These are phyloP conservation scores for Catharus minimus DNA, from an alignment of 2,113 vertebrate species.

Conservation along the genomic window DNA sequence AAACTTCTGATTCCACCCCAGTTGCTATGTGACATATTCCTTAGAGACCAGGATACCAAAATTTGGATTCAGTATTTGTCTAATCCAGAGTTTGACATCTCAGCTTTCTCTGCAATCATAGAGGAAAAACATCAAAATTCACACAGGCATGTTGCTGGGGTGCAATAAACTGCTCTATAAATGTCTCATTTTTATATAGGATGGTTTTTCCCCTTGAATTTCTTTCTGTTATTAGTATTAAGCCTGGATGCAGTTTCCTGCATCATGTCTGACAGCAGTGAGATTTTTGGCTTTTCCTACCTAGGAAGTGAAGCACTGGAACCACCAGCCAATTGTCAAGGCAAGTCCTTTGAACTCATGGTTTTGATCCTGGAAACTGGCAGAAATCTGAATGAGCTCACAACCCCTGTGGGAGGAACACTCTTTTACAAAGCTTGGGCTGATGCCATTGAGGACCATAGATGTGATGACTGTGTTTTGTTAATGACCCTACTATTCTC, in stretches of 20 bases:
- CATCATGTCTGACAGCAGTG: not conserved
- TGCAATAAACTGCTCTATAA: not conserved
- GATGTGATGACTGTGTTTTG: not conserved
- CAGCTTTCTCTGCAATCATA: not conserved
- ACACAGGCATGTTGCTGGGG: not conserved
- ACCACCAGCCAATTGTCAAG: not conserved
- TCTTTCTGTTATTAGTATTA: not conserved
- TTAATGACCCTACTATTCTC: conserved; percentile 11
- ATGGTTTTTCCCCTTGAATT: not conserved
- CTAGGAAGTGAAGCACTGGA: not conserved
- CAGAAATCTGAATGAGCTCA: conserved; percentile 15
- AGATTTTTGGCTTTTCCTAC: not conserved
- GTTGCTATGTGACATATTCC: not conserved
- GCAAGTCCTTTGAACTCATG: not conserved
- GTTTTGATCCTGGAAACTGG: not conserved
- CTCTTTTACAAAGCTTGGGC: conserved; percentile 5
- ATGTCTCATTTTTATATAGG: not conserved
- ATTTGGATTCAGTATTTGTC: not conserved
- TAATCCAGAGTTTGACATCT: not conserved
- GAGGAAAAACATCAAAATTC: not conserved
- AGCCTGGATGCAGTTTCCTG: not conserved
- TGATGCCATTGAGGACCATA: not conserved
- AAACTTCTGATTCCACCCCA: not conserved
- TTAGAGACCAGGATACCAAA: not conserved
- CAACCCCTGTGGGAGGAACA: not conserved